Evolutionary conservation across 2,113 vertebrate species (phyloP).

Genomic region (Odocoileus virginianus): DNA sequence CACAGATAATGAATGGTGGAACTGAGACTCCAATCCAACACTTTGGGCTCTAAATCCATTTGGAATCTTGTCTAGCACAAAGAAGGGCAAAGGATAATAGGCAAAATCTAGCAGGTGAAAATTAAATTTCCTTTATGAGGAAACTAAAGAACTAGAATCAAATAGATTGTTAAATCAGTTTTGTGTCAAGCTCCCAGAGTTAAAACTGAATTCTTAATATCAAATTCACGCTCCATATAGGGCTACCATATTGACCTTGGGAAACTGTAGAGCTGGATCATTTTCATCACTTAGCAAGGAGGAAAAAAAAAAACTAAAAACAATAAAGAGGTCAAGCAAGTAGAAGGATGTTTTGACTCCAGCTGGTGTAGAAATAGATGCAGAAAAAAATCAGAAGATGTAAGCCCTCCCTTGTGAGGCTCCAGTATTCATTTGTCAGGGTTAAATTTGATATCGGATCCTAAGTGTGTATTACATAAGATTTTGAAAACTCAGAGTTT

Average conservation of each 20-base stretch:
- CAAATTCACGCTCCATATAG: neutral
- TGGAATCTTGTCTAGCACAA: neutral
- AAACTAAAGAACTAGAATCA: neutral
- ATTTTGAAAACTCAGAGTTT: neutral
- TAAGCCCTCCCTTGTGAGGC: neutral
- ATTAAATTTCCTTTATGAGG: neutral
- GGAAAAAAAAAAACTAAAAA: neutral
- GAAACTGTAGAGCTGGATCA: neutral
- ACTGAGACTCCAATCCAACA: neutral
- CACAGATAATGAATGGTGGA: neutral
- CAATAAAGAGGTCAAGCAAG: neutral
- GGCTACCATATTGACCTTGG: neutral
- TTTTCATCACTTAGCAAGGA: neutral
- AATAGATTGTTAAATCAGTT: neutral
- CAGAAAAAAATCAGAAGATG: neutral
- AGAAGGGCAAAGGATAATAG: neutral
- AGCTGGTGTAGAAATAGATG: neutral
- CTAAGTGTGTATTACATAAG: neutral
- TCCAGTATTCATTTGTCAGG: neutral
- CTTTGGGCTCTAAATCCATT: neutral
- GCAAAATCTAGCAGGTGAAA: conserved; percentile 11
- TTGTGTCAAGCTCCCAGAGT: neutral
- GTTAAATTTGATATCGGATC: neutral
- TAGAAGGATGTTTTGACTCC: conserved; percentile 22
- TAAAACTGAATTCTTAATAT: neutral